Base-by-base conservation (phyloP, 2,888 invertebrate species). In the Temnothorax rugatulus region DNA sequence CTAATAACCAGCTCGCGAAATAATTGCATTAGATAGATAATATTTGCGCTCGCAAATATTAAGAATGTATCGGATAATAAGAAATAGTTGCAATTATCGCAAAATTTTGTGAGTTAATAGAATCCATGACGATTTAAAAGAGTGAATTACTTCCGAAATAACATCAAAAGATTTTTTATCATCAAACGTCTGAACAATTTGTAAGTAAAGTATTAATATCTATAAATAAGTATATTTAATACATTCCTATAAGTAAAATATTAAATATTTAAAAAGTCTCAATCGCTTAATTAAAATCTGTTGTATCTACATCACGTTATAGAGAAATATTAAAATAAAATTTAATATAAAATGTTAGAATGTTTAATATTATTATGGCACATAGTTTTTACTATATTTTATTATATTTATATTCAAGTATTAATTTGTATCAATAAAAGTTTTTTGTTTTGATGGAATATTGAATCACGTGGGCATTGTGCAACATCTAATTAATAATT, bases 391-490 rank as follows among this genome's bases (percentile, higher is more conserved):
- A n/a, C 38, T 63, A 44, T 50, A 63, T 47, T 21, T 63, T 41
- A 61, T 18, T 61, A 34, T 18, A 34, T 8, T 21, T 9, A 47
- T 41, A 29, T 8, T 57, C 21, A 34, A 47, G 15, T 47, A 25
- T 13, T 5, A 61, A 63, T 64, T 47, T 50, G 38, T 18, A 75
- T 11, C 0, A 50, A 61, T 47, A 75, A 64, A 64, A 76, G 64
- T 25, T 52, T 5, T 38, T 9, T 21, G 4, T 76, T 50, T 64
- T 13, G 34, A 21, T 5, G 18, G 25, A 25, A 38, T 76, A 25
- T 38, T 8, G 18, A 41, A 18, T 18, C 25, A 38, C 50, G 18
- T 25, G 13, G 38, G 7, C 18, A 25, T 34, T 29, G 41, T 4
- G 38, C 15, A 64, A 64, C 18, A 25, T 7, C 44, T 29, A 29